Evolutionary conservation across 2,888 invertebrate genomes (phyloP).

Genomic region (Furcula furcula): DNA sequence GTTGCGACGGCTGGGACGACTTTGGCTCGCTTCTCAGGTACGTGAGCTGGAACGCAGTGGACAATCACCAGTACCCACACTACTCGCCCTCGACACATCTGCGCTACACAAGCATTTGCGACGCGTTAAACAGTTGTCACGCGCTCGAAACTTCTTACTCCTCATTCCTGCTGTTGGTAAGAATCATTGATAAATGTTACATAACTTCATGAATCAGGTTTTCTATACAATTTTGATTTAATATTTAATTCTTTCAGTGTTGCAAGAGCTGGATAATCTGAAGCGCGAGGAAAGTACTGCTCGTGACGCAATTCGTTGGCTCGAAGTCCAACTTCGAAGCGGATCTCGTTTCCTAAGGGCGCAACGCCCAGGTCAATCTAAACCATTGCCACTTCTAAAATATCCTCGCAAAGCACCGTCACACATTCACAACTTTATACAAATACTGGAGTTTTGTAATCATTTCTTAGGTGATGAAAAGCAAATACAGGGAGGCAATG

Average conservation of each 20-base stretch:
- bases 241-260: slow-evolving; percentile 81
- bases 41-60: slow-evolving; percentile 90
- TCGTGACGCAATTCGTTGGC: slow-evolving; percentile 96
- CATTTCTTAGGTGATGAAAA: slow-evolving; percentile 82
- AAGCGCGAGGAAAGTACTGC: slow-evolving; percentile 93
- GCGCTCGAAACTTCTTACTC: slow-evolving; percentile 91
- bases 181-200: slow-evolving; percentile 26
- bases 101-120: slow-evolving; percentile 89
- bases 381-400: slow-evolving; percentile 83
- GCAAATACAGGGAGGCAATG: slow-evolving; percentile 56
- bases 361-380: slow-evolving; percentile 91
- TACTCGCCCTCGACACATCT: slow-evolving; percentile 93
- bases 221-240: background rate
- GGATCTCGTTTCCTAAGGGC: slow-evolving; percentile 94
- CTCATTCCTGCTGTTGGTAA: slow-evolving; percentile 94
- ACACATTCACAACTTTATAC: slow-evolving; percentile 86
- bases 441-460: slow-evolving; percentile 92
- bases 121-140: slow-evolving; percentile 91
- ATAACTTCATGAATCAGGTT: background rate
- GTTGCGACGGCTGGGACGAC: slow-evolving; percentile 92
- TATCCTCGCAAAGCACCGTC: slow-evolving; percentile 69
- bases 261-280: slow-evolving; percentile 93
- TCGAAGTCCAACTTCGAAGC: slow-evolving; percentile 92
- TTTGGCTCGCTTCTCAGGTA: slow-evolving; percentile 95
- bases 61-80: slow-evolving; percentile 85